These are phyloP conservation scores for Sesia bembeciformis DNA, from an alignment of 2,888 invertebrate genomes.

Conservation along the genomic window DNA sequence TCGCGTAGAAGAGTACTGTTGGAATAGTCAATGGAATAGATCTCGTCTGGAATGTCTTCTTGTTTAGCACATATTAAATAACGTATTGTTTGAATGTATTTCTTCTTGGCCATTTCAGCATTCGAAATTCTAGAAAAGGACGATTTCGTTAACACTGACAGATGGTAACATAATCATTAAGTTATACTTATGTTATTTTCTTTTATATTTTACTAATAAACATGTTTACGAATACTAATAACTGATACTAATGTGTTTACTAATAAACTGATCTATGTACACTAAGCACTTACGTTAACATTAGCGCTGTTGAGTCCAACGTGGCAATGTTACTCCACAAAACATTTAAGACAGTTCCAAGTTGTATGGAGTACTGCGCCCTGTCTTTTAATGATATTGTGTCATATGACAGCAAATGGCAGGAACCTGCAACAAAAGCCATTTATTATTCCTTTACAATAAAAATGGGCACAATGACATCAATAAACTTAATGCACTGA, in stretches of 20 bases:
- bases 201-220: too few relatives aligned
- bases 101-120: constrained; percentile 41
- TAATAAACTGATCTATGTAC: too few relatives aligned
- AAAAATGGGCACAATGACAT: too few relatives aligned
- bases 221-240: too few relatives aligned
- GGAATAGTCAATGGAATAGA: background rate
- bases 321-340: constrained; percentile 77
- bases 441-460: constrained; percentile 4
- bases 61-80: constrained; percentile 13
- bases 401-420: constrained; percentile 43
- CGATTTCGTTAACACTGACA: constrained; percentile 57
- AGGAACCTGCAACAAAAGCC: constrained; percentile 26
- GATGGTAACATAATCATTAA: too few relatives aligned
- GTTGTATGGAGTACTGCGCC: constrained; percentile 55
- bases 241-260: too few relatives aligned
- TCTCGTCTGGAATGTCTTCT: background rate
- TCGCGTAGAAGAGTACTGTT: background rate
- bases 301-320: constrained; percentile 51
- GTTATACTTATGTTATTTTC: too few relatives aligned
- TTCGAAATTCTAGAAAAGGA: constrained; percentile 38
- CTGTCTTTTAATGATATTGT: constrained; percentile 68
- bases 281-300: constrained; percentile 48
- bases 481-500: too few relatives aligned
- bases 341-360: constrained; percentile 62
- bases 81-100: constrained; percentile 37